Percentiles rank a stretch among this genome's conserved stretches.
phyloP scores from a whole-genome alignment of 2,113 vertebrate genomes.

The Cephalopterus ornatus region DNA sequence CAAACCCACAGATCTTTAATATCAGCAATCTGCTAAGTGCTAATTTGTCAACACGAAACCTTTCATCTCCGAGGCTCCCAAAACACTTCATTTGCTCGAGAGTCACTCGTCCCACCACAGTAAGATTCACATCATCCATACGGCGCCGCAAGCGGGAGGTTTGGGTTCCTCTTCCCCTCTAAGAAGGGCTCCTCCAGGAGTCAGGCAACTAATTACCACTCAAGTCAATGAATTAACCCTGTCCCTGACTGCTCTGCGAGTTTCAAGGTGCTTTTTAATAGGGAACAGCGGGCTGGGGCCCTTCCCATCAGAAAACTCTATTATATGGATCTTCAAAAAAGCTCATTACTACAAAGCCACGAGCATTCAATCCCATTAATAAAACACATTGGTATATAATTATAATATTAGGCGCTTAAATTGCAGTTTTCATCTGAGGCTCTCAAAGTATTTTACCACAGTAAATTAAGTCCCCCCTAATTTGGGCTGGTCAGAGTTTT shows the following conservation, averaged over 20 bases:
- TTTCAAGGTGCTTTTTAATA: neutral
- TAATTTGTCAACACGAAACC: conserved; percentile 35
- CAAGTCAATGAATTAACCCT: conserved; percentile 1
- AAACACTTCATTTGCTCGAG: neutral
- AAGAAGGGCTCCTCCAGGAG: neutral
- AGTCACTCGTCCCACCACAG: neutral
- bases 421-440: conserved; percentile 57
- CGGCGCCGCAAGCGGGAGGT: accelerated
- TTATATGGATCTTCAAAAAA: conserved; percentile 43
- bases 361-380: conserved; percentile 57
- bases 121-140: neutral
- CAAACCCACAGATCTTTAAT: neutral
- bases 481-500: neutral
- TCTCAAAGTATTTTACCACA: conserved; percentile 10
- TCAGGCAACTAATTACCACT: neutral
- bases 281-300: neutral
- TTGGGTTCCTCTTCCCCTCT: neutral
- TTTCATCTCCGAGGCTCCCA: conserved; percentile 34
- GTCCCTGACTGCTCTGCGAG: neutral
- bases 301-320: conserved; percentile 40
- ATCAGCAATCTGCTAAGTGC: conserved; percentile 15
- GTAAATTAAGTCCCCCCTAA: conserved; percentile 27
- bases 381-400: conserved; percentile 54
- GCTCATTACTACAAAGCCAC: conserved; percentile 54
- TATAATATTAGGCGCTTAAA: conserved; percentile 59